Evolutionary conservation across 2,888 invertebrate genomes (phyloP).

Genomic region (Zonitis immaculata): DNA sequence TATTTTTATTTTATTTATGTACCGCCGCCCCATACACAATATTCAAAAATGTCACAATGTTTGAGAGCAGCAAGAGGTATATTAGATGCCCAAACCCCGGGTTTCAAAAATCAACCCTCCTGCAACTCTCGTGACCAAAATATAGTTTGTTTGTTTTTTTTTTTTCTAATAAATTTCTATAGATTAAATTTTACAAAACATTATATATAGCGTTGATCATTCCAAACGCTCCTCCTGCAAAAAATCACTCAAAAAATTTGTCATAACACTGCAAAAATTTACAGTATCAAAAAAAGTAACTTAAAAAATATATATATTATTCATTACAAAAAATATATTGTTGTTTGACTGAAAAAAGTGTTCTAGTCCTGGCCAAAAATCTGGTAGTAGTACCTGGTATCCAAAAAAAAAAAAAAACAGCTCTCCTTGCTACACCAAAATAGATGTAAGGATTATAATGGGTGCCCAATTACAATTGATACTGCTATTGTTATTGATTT

Average conservation of each 20-base stretch:
- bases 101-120: slow-evolving; percentile 49
- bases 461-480: background rate
- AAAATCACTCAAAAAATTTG: slow-evolving; percentile 46
- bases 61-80: slow-evolving; percentile 48
- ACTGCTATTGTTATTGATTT: background rate
- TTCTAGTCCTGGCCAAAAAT: slow-evolving; percentile 39
- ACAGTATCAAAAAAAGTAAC: slow-evolving; percentile 40
- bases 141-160: slow-evolving; percentile 22
- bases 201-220: slow-evolving; percentile 20
- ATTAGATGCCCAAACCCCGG: slow-evolving; percentile 45
- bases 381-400: slow-evolving; percentile 43
- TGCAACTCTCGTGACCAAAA: slow-evolving; percentile 49
- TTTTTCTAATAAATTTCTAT: background rate
- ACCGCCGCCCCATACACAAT: slow-evolving; percentile 85
- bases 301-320: slow-evolving; percentile 25
- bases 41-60: slow-evolving; percentile 77
- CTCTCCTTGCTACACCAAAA: slow-evolving; percentile 49
- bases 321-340: slow-evolving; percentile 7
- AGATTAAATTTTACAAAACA: too few relatives aligned
- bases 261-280: slow-evolving; percentile 32
- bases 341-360: slow-evolving; percentile 14
- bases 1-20: too few relatives aligned
- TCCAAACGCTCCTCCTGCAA: slow-evolving; percentile 44
- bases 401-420: slow-evolving; percentile 42
- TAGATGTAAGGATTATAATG: slow-evolving; percentile 14